Evolutionary conservation across 2,888 invertebrate species (phyloP), one percentile per base, ranked within the genome.

Genomic region (Sarcophaga rosellei): DNA sequence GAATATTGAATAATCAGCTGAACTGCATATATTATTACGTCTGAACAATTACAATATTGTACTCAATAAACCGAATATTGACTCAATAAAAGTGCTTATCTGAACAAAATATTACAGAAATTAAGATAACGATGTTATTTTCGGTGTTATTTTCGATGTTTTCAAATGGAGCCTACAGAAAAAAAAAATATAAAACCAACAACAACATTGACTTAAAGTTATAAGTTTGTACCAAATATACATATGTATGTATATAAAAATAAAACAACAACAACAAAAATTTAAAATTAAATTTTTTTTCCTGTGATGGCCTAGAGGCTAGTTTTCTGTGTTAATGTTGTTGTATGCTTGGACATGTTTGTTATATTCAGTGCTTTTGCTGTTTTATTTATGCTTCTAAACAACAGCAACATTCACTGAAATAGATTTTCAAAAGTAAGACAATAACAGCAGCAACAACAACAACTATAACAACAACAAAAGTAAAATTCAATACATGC

Each of bases 291-390:
- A 15, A 17, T 53, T 69, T 20, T 73, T 82, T 63, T 53, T 63
- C 76, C n/a, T n/a, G n/a, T 76, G 62, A 81, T 82, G 79, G 82
- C 85, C 85, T 79, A 73, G 79, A 86, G 85, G 85, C 82, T 70
- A 86, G 79, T 86, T 75, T 82, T 61, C n/a, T 68, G 45, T 75
- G 75, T 75, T 72, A 72, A 78, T 81, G 81, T 70, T 82, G 78
- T 59, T 83, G 82, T 66, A 21, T 75, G 66, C 25, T 81, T 80
- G 68, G 62, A 82, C 79, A 82, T 84, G 75, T 74, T 74, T 68
- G 61, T 47, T 80, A 66, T 81, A 81, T 81, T 62, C 65, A 80
- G 53, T 35, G 35, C 35, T 35, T 35, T 35, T 61, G 75, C 84
- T 82, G 80, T 81, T 83, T 82, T 80, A 78, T 79, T 82, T 80